Evolutionary conservation across 1,140 invertebrate species (phyloP).

Genomic region (Drepana arcuata): DNA sequence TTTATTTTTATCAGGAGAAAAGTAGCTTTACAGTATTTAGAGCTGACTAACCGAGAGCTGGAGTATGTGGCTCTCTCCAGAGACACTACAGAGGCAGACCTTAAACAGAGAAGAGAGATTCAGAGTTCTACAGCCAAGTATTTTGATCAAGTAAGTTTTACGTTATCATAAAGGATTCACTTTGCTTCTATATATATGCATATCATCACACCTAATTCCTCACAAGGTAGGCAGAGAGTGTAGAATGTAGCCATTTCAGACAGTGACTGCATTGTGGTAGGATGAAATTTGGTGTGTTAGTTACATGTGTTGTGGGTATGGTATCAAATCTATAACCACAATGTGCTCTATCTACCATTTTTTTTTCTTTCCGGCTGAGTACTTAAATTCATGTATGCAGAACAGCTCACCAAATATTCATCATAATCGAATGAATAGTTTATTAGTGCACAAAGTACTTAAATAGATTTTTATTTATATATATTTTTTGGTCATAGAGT

Average conservation of each 20-base stretch:
- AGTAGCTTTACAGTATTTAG: conserved; percentile 89
- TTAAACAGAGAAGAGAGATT: conserved; percentile 97
- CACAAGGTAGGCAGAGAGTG: too few relatives aligned
- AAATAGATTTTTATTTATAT: conserved; percentile 8
- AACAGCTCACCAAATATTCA: too few relatives aligned
- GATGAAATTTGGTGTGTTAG: too few relatives aligned
- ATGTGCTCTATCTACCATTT: not conserved
- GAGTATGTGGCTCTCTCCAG: conserved; percentile 95
- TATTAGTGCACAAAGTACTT: too few relatives aligned
- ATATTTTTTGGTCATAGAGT: conserved; percentile 71
- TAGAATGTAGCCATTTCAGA: too few relatives aligned
- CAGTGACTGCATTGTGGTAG: too few relatives aligned
- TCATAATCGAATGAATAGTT: too few relatives aligned
- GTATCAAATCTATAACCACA: too few relatives aligned
- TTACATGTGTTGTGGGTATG: too few relatives aligned
- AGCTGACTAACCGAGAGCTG: conserved; percentile 90
- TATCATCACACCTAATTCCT: not conserved
- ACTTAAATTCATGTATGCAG: too few relatives aligned
- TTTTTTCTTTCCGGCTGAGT: too few relatives aligned
- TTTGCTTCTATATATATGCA: not conserved
- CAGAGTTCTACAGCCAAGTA: conserved; percentile 88
- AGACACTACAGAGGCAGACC: conserved; percentile 96
- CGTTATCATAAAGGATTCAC: too few relatives aligned
- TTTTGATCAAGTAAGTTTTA: conserved; percentile 94
- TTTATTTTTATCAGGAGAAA: conserved; percentile 74